Conservation (phyloP, 1,140 invertebrate species). For the Trypoxylus dichotomus region DNA sequence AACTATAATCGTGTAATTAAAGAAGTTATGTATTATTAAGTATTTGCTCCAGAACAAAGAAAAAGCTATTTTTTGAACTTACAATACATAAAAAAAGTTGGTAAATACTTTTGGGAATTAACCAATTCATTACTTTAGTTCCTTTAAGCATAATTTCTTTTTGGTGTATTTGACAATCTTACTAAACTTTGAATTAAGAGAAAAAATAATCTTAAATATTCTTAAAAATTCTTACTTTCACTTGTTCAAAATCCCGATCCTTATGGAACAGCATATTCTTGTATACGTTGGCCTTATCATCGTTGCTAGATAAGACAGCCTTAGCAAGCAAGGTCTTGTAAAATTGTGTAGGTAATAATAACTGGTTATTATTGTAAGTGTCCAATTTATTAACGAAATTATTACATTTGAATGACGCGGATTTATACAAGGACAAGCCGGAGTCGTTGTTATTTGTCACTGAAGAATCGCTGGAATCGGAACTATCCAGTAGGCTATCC, state of each 20-base stretch:
- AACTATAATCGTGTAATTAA: too few relatives aligned
- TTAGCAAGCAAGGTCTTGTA: constrained; percentile 77
- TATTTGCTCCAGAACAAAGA: too few relatives aligned
- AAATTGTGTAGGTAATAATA: constrained; percentile 72
- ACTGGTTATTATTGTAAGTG: constrained; percentile 54
- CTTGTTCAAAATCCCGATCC: constrained; percentile 52
- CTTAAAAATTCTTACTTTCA: constrained; percentile 34
- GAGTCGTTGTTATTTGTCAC: constrained; percentile 41
- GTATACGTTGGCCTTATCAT: constrained; percentile 51
- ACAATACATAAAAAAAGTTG: too few relatives aligned
- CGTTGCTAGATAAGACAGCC: constrained; percentile 57
- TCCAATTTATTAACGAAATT: constrained; percentile 52
- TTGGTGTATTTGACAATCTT: too few relatives aligned
- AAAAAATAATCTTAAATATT: too few relatives aligned
- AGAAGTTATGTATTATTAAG: too few relatives aligned
- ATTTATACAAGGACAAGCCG: constrained; percentile 44
- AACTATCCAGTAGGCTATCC: constrained; percentile 46
- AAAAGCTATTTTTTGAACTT: too few relatives aligned
- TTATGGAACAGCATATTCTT: constrained; percentile 53
- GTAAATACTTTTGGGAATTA: too few relatives aligned
- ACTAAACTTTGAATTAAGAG: too few relatives aligned
- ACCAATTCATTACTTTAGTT: too few relatives aligned
- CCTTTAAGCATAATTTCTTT: too few relatives aligned
- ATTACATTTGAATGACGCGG: constrained; percentile 48
- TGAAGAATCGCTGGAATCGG: constrained; percentile 46